These are phyloP conservation scores for Nematostella vectensis DNA, from an alignment of 92 coral and sea anemone genomes.

Conservation along the genomic window DNA sequence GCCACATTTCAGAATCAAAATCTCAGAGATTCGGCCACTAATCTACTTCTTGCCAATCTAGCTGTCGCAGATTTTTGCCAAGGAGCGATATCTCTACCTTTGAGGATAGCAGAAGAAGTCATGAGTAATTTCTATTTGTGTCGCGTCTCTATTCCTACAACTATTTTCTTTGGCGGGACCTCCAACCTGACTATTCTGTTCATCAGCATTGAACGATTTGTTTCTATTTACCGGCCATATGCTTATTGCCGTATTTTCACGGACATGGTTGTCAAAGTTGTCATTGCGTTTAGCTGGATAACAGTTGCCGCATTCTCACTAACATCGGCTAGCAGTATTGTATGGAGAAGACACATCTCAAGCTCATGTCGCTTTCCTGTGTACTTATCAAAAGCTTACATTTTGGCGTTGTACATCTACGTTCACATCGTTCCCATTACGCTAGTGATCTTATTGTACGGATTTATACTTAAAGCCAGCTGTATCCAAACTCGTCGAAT, in stretches of 20 bases:
- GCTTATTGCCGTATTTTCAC: conserved; percentile 13
- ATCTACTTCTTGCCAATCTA: conserved; percentile 43
- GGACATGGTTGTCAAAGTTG: neutral
- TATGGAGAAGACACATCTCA: conserved; percentile 15
- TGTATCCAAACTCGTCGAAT: conserved; percentile 43
- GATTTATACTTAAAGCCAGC: conserved; percentile 59
- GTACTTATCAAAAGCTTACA: conserved; percentile 33
- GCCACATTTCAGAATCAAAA: conserved; percentile 22
- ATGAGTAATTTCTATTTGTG: conserved; percentile 14
- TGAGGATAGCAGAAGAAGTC: conserved; percentile 37
- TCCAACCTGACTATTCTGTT: conserved; percentile 49
- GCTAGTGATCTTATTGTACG: conserved; percentile 31
- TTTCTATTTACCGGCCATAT: conserved; percentile 43
- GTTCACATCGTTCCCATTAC: conserved; percentile 57
- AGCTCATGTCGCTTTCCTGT: conserved; percentile 50
- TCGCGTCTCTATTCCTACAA: conserved; percentile 36
- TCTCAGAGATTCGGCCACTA: conserved; percentile 33
- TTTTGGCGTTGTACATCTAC: conserved; percentile 27
- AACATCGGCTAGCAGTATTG: conserved; percentile 21
- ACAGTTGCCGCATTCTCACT: conserved; percentile 21
- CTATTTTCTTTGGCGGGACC: conserved; percentile 47
- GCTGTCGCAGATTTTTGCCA: conserved; percentile 62
- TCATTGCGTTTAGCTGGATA: conserved; percentile 25
- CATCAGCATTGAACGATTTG: conserved; percentile 45
- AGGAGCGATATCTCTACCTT: conserved; percentile 48